A percentile compares a stretch with the other conserved stretches of the same genome.
Evolutionary conservation across 2,888 invertebrate genomes (phyloP).

Genomic region (Lepidochrysops patricia): DNA sequence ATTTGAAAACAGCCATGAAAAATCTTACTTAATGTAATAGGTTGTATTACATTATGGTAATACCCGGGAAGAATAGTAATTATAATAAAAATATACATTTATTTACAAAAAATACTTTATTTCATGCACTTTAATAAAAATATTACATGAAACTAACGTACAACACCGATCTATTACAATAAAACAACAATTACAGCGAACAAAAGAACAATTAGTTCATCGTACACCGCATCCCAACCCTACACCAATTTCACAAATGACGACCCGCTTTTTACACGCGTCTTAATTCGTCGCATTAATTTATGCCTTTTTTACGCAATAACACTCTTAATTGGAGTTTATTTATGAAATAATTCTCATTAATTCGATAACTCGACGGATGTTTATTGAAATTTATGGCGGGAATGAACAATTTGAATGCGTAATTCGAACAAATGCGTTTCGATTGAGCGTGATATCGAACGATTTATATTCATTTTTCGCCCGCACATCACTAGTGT

Average conservation of each 20-base stretch:
- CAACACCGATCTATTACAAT: background rate
- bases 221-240: constrained; percentile 33
- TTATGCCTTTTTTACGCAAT: constrained; percentile 75
- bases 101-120: background rate
- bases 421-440: constrained; percentile 60
- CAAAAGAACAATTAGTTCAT: constrained; percentile 16
- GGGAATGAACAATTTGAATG: constrained; percentile 57
- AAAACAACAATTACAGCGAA: background rate
- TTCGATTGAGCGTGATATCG: constrained; percentile 33
- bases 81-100: too few relatives aligned
- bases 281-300: constrained; percentile 50
- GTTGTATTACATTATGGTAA: too few relatives aligned
- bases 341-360: constrained; percentile 73
- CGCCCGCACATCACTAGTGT: constrained; percentile 2
- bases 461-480: constrained; percentile 13
- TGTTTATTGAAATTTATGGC: constrained; percentile 65
- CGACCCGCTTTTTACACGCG: constrained; percentile 33
- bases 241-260: constrained; percentile 39
- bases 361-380: constrained; percentile 64
- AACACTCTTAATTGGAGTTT: constrained; percentile 68
- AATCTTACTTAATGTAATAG: too few relatives aligned
- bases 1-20: too few relatives aligned
- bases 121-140: background rate
- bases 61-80: too few relatives aligned
- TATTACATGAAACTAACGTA: too few relatives aligned